These are phyloP conservation scores for Parelbella ahira DNA, from an alignment of 2,888 invertebrate genomes.

Conservation along the genomic window DNA sequence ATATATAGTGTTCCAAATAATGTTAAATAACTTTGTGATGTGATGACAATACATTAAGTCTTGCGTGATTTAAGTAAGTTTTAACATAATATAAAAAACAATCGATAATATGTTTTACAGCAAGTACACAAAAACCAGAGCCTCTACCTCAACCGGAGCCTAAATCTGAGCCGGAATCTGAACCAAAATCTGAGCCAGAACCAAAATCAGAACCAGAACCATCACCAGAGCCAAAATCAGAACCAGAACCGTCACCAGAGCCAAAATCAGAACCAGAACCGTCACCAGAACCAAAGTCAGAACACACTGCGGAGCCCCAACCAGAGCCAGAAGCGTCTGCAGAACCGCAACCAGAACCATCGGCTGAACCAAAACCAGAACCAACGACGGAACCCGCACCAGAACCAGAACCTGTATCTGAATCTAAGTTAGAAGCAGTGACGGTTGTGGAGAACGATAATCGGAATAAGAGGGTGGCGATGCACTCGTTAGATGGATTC, in stretches of 20 bases:
- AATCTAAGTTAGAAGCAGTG: conserved; percentile 45
- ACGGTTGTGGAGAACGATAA: conserved; percentile 56
- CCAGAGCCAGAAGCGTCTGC: conserved; percentile 35
- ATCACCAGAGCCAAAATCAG: no score
- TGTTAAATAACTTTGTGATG: no score
- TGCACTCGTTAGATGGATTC: conserved; percentile 65
- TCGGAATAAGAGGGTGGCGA: conserved; percentile 80
- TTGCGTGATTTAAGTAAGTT: no score
- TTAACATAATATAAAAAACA: no score
- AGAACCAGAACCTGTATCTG: conserved; percentile 41
- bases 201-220: no score
- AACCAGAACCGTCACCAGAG: conserved; percentile 45
- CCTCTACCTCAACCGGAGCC: no score
- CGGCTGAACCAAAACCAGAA: conserved; percentile 39
- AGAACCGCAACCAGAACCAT: conserved; percentile 36
- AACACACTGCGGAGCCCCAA: conserved; percentile 41
- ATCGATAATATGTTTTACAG: no score
- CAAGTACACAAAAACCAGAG: conserved; percentile 46
- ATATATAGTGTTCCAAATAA: no score
- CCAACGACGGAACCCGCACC: conserved; percentile 42
- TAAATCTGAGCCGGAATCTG: no score
- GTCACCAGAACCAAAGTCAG: conserved; percentile 37
- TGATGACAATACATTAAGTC: no score
- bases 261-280: conserved; percentile 37
- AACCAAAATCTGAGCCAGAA: no score